Conservation (phyloP, 2,113 vertebrate species). For the Nibea albiflora region DNA sequence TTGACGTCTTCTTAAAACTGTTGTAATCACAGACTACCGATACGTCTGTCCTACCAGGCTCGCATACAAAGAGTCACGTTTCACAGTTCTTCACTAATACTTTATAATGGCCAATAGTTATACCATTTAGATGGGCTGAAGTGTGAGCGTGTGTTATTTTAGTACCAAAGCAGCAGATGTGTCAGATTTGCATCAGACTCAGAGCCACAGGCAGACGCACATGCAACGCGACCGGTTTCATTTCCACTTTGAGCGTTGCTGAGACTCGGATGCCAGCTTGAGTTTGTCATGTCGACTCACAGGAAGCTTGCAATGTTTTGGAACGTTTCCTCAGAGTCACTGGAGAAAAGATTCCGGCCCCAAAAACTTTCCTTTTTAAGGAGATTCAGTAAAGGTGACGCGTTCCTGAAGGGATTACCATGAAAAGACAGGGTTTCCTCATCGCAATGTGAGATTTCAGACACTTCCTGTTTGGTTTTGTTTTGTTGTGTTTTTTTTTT, state of each 20-base stretch:
- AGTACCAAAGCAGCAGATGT: slow-evolving; percentile 75
- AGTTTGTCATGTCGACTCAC: slow-evolving; percentile 23
- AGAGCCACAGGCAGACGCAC: slow-evolving; percentile 18
- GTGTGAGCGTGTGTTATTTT: slow-evolving; percentile 47
- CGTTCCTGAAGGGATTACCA: slow-evolving; percentile 26
- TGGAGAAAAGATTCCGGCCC: slow-evolving; percentile 11
- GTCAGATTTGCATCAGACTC: slow-evolving; percentile 45
- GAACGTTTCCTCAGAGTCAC: slow-evolving; percentile 8
- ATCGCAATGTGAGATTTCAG: slow-evolving; percentile 29
- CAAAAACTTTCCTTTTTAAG: slow-evolving; percentile 9
- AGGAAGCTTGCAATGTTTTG: slow-evolving; percentile 27
- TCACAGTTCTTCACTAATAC: slow-evolving; percentile 3
- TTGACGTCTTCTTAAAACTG: slow-evolving; percentile 25
- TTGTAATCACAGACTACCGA: neutral
- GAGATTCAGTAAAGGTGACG: neutral
- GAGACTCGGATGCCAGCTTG: slow-evolving; percentile 11
- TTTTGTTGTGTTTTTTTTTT: slow-evolving; percentile 21
- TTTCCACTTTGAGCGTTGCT: slow-evolving; percentile 40
- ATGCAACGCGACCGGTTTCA: slow-evolving; percentile 27
- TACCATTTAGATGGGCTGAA: slow-evolving; percentile 1
- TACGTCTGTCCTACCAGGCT: slow-evolving; percentile 13
- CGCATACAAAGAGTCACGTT: slow-evolving; percentile 12
- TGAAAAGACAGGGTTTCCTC: slow-evolving; percentile 45
- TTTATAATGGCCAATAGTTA: slow-evolving; percentile 7
- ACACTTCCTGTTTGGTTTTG: slow-evolving; percentile 36